These are phyloP conservation scores for Onychostruthus taczanowskii DNA, from an alignment of 2,113 vertebrate species.

Conservation along the genomic window DNA sequence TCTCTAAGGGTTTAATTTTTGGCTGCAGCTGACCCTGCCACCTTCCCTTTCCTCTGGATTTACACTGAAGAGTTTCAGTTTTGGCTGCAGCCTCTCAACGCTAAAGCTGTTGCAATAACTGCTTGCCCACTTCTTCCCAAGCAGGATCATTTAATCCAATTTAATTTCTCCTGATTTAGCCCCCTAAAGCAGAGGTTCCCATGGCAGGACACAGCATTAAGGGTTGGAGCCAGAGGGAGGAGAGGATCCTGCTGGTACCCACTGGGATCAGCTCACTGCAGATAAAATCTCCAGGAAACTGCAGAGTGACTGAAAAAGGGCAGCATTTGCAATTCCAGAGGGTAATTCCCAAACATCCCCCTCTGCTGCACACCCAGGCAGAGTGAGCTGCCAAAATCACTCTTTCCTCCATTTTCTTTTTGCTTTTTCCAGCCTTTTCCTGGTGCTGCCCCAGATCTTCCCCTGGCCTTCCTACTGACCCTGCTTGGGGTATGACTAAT, in stretches of 20 bases:
- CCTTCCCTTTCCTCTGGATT: not conserved
- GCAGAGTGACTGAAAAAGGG: not conserved
- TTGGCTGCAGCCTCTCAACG: not conserved
- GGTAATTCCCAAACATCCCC: not conserved
- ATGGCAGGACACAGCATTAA: fast-evolving
- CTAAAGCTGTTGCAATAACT: not conserved
- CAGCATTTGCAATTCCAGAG: not conserved
- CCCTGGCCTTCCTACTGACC: not conserved
- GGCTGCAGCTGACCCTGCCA: not conserved
- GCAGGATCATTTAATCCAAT: not conserved
- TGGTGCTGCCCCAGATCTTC: not conserved
- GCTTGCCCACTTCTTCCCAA: not conserved
- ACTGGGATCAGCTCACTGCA: not conserved
- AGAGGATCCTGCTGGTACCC: not conserved
- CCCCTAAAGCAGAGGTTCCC: fast-evolving
- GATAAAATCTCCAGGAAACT: not conserved
- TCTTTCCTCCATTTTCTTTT: not conserved
- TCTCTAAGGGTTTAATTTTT: not conserved
- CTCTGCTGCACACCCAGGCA: not conserved
- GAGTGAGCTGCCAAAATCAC: not conserved
- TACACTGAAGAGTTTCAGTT: not conserved
- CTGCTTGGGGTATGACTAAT: not conserved
- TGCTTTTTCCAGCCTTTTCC: not conserved
- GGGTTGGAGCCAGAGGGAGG: not conserved
- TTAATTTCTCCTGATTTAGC: not conserved